Percentiles rank a stretch among this genome's conserved stretches.
phyloP scores from a whole-genome alignment of 2,888 invertebrate species.

The Mesorhabditis spiculigera region DNA sequence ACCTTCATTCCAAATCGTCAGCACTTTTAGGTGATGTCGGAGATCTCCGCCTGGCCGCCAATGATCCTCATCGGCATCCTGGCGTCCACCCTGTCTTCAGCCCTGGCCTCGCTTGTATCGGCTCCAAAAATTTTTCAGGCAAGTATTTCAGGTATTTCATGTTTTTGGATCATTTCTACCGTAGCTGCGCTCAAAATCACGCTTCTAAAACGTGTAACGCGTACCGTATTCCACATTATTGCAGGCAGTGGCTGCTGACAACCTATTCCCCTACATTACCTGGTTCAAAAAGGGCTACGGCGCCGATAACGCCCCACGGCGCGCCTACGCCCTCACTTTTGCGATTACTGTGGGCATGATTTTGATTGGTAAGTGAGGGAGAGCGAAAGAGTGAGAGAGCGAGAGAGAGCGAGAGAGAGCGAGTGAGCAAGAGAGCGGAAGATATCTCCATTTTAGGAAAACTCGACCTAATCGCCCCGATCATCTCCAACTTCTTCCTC shows the following conservation, averaged over 20 bases:
- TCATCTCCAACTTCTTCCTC: slow-evolving; percentile 87
- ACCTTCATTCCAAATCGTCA: neutral
- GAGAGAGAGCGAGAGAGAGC: too few relatives aligned
- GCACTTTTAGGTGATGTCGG: neutral
- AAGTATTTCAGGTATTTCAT: too few relatives aligned
- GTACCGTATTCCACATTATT: neutral
- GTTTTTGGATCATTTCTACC: too few relatives aligned
- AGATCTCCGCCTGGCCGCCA: slow-evolving; percentile 66
- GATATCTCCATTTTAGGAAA: slow-evolving; percentile 70
- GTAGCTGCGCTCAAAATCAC: neutral
- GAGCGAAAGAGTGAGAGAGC: too few relatives aligned
- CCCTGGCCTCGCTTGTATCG: slow-evolving; percentile 85
- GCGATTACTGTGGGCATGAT: slow-evolving; percentile 79
- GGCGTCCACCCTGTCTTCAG: slow-evolving; percentile 90
- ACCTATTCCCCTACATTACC: slow-evolving; percentile 81
- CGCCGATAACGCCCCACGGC: slow-evolving; percentile 67
- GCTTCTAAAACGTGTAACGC: neutral
- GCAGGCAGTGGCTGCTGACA: slow-evolving; percentile 81
- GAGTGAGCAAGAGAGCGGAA: too few relatives aligned
- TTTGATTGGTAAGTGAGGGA: too few relatives aligned
- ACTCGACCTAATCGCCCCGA: slow-evolving; percentile 79
- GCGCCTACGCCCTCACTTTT: slow-evolving; percentile 88
- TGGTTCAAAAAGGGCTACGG: slow-evolving; percentile 73
- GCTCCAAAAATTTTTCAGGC: slow-evolving; percentile 72
- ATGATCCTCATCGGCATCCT: slow-evolving; percentile 91